Percentiles rank a stretch among this genome's conserved stretches.
These are phyloP conservation scores for Gallinago stenura DNA, from an alignment of 2,797 vertebrate species.

Conservation along the genomic window DNA sequence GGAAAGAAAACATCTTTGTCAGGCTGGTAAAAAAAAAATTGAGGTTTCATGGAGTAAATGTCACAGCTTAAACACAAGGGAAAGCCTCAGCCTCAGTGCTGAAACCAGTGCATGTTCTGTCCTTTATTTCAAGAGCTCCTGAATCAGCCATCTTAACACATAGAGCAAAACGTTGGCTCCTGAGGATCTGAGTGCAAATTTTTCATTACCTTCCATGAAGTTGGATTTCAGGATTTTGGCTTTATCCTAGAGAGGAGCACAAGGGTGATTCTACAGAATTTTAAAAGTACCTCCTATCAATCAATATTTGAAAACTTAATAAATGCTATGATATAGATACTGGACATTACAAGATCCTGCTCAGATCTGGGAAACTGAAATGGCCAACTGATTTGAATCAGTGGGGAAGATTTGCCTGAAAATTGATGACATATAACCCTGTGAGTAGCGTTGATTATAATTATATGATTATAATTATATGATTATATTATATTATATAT, in stretches of 20 bases:
- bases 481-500: neutral
- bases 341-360: neutral
- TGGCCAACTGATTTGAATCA: neutral
- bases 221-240: neutral
- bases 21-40: neutral
- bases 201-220: neutral
- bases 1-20: conserved; percentile 1
- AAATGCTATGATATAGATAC: neutral
- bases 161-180: neutral
- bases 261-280: neutral
- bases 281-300: neutral
- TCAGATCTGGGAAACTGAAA: neutral
- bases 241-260: neutral
- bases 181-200: neutral
- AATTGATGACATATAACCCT: neutral
- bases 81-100: neutral
- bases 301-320: neutral
- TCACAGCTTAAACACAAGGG: neutral
- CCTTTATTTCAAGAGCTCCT: neutral
- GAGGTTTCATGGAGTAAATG: neutral
- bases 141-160: neutral
- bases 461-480: neutral
- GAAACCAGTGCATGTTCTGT: neutral
- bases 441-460: neutral
- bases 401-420: neutral